Evolutionary conservation across 2,888 invertebrate species (phyloP).

Genomic region (Aquatica leii): DNA sequence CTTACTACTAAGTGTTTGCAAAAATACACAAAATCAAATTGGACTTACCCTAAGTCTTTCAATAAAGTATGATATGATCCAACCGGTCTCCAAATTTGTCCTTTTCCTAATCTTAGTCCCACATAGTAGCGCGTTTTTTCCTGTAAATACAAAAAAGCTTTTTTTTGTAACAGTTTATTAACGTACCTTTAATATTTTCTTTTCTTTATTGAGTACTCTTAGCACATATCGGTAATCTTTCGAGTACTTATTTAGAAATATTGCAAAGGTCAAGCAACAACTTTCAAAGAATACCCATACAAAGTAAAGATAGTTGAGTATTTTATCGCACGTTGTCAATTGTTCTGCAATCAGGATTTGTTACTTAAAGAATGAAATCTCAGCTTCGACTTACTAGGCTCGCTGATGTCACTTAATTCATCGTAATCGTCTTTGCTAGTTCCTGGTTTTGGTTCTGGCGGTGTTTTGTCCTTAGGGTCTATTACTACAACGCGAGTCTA

Average conservation of each 20-base stretch:
- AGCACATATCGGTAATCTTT: constrained; percentile 95
- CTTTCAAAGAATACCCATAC: constrained; percentile 79
- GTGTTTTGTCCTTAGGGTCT: constrained; percentile 25
- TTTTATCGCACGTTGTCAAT: constrained; percentile 58
- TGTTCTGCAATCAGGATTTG: constrained; percentile 23
- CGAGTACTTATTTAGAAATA: constrained; percentile 85
- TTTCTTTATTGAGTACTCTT: constrained; percentile 86
- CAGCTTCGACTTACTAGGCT: constrained; percentile 47
- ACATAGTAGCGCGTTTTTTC: constrained; percentile 75
- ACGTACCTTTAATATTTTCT: constrained; percentile 83
- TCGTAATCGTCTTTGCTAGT: constrained; percentile 58
- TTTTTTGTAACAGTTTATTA: background rate
- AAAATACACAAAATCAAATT: constrained; percentile 20
- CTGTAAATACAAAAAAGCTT: constrained; percentile 8
- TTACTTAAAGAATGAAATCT: no score
- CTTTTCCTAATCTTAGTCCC: constrained; percentile 71
- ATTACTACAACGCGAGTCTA: constrained; percentile 11
- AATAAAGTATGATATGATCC: constrained; percentile 57
- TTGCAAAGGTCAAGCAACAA: constrained; percentile 81
- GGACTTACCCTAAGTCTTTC: constrained; percentile 53
- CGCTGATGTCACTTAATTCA: constrained; percentile 53
- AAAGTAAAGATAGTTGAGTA: constrained; percentile 66
- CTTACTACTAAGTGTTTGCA: constrained; percentile 12
- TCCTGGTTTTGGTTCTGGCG: constrained; percentile 53
- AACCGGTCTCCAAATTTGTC: constrained; percentile 70